Percentiles rank a stretch among this genome's conserved stretches.
These are phyloP conservation scores for Coregonus ussuriensis DNA, from an alignment of 2,797 vertebrate species.

Conservation along the genomic window DNA sequence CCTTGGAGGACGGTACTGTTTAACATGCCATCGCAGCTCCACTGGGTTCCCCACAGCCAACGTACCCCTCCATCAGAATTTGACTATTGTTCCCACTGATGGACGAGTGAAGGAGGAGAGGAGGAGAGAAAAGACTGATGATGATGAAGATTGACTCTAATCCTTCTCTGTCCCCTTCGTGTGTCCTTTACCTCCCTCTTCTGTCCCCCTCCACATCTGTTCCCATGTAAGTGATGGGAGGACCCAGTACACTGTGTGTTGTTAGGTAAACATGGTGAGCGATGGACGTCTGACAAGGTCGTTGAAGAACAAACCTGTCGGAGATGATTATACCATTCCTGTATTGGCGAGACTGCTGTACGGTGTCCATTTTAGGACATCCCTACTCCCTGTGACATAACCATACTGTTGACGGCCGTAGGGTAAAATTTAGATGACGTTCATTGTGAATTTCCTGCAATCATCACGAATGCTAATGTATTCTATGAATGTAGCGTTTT, in stretches of 20 bases:
- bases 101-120: constrained; percentile 29
- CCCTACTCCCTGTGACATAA: not conserved
- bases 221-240: constrained; percentile 1
- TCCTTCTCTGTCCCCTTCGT: constrained; percentile 9
- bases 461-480: not conserved
- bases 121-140: not conserved
- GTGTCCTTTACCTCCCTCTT: constrained; percentile 20
- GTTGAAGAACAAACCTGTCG: constrained; percentile 12
- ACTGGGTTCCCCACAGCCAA: constrained; percentile 30
- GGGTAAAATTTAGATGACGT: not conserved
- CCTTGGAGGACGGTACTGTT: constrained; percentile 46
- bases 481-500: not conserved
- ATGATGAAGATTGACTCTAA: constrained; percentile 44
- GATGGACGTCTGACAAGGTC: constrained; percentile 29
- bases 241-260: constrained; percentile 12
- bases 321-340: not conserved
- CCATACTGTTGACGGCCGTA: not conserved
- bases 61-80: constrained; percentile 31
- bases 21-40: constrained; percentile 45
- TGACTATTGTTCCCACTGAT: constrained; percentile 41
- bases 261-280: not conserved
- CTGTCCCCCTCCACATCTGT: constrained; percentile 46
- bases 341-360: not conserved
- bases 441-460: not conserved
- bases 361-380: not conserved